Evolutionary conservation across 2,888 invertebrate genomes (phyloP), one percentile per base, ranked within the genome.

Genomic region (Alentia gelatinosa): DNA sequence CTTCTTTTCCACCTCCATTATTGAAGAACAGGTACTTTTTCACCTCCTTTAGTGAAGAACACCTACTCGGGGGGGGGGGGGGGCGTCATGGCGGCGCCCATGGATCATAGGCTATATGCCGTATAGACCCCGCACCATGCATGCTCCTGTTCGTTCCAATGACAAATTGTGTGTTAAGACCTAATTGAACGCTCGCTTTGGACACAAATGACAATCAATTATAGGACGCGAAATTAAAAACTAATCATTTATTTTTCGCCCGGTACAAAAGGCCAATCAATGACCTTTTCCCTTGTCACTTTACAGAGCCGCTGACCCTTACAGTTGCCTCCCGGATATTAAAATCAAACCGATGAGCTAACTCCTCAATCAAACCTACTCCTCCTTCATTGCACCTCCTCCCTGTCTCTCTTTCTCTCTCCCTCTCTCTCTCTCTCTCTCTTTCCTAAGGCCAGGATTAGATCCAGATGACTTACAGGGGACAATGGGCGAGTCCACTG

Each of bases 321-420:
- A n/a, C 79, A 39, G 37, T 79, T 35, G 37, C 42, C 42, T 33
- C 86, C 86, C 86, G 86, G 86, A 86, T 86, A 86, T 86, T 86
- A 86, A 86, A 86, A 86, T 86, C 86, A 47, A 86, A 86, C 47
- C 86, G 50, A 50, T 86, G 50, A 86, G 86, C 35, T 35, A 30
- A 33, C 86, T 86, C 86, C 42, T 50, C 86, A 42, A 50, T 86
- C 86, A 86, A 42, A 40, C 86, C 86, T n/a, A 83, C 0, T 39
- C 74, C 15, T 33, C 74, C 74, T 26, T n/a, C 56, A 56, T 19
- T 5, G 30, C 74, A 19, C n/a, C 12, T 33, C 74, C 74, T 26
- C 19, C 74, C 26, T 26, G 74, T 33, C 30, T 30, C 74, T 35
- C 39, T 63, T 5, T n/a, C 63, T n/a, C 19, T 26, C n/a, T n/a